Evolutionary conservation across 1,140 invertebrate species (phyloP), one percentile per base, ranked within the genome.

Genomic region (Nylanderia fulva): DNA sequence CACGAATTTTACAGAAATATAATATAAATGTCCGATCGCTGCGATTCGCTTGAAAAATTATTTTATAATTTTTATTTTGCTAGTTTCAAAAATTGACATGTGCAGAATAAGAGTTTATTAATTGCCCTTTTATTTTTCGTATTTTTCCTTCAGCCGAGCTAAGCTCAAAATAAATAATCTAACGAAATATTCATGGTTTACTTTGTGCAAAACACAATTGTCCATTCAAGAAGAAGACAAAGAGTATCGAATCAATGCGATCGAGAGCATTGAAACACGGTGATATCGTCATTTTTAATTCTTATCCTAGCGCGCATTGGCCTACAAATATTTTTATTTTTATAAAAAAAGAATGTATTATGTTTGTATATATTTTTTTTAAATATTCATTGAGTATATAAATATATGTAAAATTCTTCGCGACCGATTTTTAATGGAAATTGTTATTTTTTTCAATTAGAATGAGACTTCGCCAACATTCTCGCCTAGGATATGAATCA

Each of bases 1-100:
- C 86, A 85, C 83, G 64, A 54, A 75, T 88, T 72, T 45, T 87
- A 85, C 87, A 63, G 29, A 85, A 85, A 27, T 80, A 89, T n/a
- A n/a, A n/a, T n/a, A n/a, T n/a, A n/a, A n/a, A 90, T 42, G 36
- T 88, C 63, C 58, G 54, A 64, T 88, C 83, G 75, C 52, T 88
- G 68, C 56, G 56, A 71, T 60, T 66, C 63, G 66, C 66, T 56
- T 42, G 71, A 60, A 48, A 8, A 9, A 11, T n/a, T n/a, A n/a
- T n/a, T n/a, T n/a, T n/a, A 39, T 3, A 0, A n/a, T 29, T 61
- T 24, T 24, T 36, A 21, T 18, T 33, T 15, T 27, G 21, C 5
- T n/a, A 8, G 60, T 39, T 15, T 42, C 5, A 3, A 76, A 63
- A 1, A 15, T 33, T 18, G 4, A 15, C 6, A 27, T 29, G 3